Base-by-base conservation (phyloP, 2,113 vertebrate species). In the Leiothrix lutea region DNA sequence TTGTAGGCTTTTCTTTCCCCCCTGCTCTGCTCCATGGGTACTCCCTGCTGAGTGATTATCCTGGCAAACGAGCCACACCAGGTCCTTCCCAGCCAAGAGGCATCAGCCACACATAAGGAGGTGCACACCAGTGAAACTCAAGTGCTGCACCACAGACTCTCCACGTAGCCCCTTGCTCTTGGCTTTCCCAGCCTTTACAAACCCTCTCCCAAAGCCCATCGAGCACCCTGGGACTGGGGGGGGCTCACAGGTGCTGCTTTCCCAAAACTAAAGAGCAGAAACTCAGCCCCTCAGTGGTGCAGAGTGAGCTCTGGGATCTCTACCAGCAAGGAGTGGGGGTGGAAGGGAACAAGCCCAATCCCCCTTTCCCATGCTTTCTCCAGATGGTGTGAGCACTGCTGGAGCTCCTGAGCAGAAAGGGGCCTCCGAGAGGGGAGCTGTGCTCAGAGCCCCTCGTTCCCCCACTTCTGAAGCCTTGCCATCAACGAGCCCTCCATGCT, bases 391-490 rank as follows among this genome's bases (percentile, higher is more conserved):
- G 69, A 5, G 13, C 8, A 0, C 85, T 20, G 42, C 26, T 78
- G 5, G 74, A 95, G 96, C 5, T 94, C 58, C 94, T 22, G 31
- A 93, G 95, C 93, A 79, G 71, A 91, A 9, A 97, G 95, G 72
- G 94, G 95, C 94, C 88, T 61, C 60, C 2, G 26, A 94, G 80
- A 95, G 95, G 94, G 92, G 40, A 94, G 90, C 90, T 71, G 92
- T 0, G 0, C n/a, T 69, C 6, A 0, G 70, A 96, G 92, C 90
- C 84, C 91, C 66, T 28, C n/a, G 4, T 65, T 83, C 80, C 83
- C 92, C 86, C 86, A 61, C 75, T 86, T 61, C 79, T 88, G 88
- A 88, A 78, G 79, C 47, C 86, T n/a, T 47, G 85, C 94, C 94
- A 78, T 16, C 36, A n/a, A 71, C 23, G 0, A 94, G 88, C 93